Base-by-base conservation (phyloP, 2,797 vertebrate species). In the Danio jaintianensis region DNA sequence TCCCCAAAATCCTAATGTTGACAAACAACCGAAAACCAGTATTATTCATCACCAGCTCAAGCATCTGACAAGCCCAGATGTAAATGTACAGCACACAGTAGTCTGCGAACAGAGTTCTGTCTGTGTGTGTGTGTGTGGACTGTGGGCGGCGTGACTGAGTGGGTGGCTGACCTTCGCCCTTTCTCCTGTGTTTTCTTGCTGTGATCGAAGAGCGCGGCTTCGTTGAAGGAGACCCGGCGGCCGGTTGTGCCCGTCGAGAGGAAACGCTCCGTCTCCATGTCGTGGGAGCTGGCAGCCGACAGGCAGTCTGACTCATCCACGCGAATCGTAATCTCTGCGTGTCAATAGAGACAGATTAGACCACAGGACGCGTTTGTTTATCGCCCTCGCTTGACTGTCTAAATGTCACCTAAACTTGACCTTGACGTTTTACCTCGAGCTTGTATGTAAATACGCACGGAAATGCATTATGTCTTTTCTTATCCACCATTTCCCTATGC, bases 201-300 rank as follows among this genome's bases (percentile, higher is more conserved):
- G 70, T 98, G 96, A 80, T 97, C 96, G 0, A 96, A 97, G 75
- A 99, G 96, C 0, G 98, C 95, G 0, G 97, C 97, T 92, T 99
- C 98, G 0, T 99, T 99, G 93, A 99, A 99, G 87, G 98, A 99
- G 84, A 99, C 98, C 0, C 98, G 93, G 0, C 98, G 96, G n/a
- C 96, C 96, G 0, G 92, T 96, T 88, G 95, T 95, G 80, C 94
- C 93, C 2, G 96, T 96, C 82, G 96, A 96, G 81, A 99, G 94
- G 92, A 99, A 99, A 71, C 96, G 94, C 90, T 98, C 96, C 0
- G 95, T 95, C 93, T 99, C 96, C 0, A 90, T 92, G 84, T 96
- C 95, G 40, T 94, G 94, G 83, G 93, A 94, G 88, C 96, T 95
- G 91, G 92, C 94, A 91, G 95, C 91, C 0, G 96, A 96, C 85